Base-by-base conservation (phyloP, 1,140 invertebrate genomes). In the Dendroctonus valens region DNA sequence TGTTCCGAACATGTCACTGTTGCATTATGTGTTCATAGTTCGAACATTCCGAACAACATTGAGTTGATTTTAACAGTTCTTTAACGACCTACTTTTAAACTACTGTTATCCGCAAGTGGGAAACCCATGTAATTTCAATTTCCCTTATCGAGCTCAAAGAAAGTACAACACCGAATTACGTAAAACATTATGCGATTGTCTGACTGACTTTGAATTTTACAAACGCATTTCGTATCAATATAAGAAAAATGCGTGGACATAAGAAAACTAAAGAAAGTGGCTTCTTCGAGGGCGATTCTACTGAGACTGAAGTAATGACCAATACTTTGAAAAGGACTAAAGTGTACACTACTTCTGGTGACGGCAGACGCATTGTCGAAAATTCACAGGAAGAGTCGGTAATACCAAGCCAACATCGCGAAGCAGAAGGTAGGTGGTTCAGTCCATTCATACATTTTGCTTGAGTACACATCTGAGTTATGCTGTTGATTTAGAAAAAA, bases 181-280 rank as follows among this genome's bases (percentile, higher is more conserved):
- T 62, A 42, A 55, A 26, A 15, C 38, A 11, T 11, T 46, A 64
- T 64, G 53, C 8, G 58, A 50, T 41, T 11, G 15, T 8, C 41
- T 55, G 53, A 41, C 15, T 14, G n/a, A 5, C 14, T 41, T 38
- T 7, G 14, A 63, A 42, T 8, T 54, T 39, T 37, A 58, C 14
- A 7, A 41, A 12, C 15, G 50, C 6, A 26, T 59, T 11, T 46
- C 9, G 53, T 26, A 26, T 26, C 26, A 26, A 26, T 26, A 26
- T 26, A 26, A 26, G 26, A 48, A 78, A 76, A 71, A 79, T 79
- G 77, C 76, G 77, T 69, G 70, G 61, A 58, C 77, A 79, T 65
- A 79, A 79, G 65, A 77, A 77, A 72, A 79, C 77, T 65, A 79
- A 79, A 58, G 77, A 79, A 74, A 79, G 77, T 72, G 77, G 77